phyloP scores from a whole-genome alignment of 2,797 vertebrate genomes.

The Chiroxiphia lanceolata region DNA sequence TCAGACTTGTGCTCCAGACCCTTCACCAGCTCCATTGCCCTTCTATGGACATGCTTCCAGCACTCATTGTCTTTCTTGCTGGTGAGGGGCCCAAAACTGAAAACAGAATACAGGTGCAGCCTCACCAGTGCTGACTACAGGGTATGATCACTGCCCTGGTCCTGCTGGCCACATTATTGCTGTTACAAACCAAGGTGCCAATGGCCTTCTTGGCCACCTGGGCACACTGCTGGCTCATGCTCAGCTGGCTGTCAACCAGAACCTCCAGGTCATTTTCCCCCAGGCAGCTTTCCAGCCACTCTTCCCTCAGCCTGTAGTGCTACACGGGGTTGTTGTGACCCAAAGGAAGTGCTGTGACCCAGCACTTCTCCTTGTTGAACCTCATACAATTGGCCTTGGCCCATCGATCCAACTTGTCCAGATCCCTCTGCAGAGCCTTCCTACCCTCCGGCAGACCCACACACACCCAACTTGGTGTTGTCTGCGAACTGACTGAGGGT shows the following conservation, averaged over 20 bases:
- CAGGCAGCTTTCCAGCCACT: not conserved
- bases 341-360: not conserved
- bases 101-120: not conserved
- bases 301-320: not conserved
- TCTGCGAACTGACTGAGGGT: not conserved
- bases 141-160: not conserved
- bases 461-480: not conserved
- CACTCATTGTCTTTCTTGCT: not conserved
- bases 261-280: not conserved
- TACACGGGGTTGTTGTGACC: not conserved
- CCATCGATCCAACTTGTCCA: not conserved
- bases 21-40: not conserved
- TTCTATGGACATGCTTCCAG: not conserved
- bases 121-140: not conserved
- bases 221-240: not conserved
- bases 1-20: not conserved
- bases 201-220: not conserved
- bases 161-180: not conserved
- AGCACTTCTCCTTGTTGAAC: not conserved
- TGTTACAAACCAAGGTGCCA: not conserved
- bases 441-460: not conserved
- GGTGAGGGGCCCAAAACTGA: not conserved
- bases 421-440: not conserved
- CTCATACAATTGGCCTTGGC: fast-evolving
- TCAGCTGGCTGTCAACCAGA: not conserved